Base-by-base conservation (phyloP, 2,113 vertebrate species). In the Hemichromis elongatus region DNA sequence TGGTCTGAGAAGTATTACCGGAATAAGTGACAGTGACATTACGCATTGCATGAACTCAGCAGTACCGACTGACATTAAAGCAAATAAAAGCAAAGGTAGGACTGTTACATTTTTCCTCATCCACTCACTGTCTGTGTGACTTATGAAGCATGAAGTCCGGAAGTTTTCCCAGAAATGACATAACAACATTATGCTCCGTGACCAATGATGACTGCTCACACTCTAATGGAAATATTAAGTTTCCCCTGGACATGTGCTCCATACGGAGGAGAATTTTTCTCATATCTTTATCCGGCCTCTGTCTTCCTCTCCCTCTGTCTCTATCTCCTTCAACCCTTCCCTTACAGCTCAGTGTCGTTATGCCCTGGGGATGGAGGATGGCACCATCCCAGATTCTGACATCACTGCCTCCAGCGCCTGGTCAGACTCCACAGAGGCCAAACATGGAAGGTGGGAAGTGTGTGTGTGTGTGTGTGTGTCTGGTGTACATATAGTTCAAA, bases 351-450 rank as follows among this genome's bases (percentile, higher is more conserved):
- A 96, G 85, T 99, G 98, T 81, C 97, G 98, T 89, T 98, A 98
- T n/a, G 98, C 98, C 30, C 94, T 98, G 93, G 98, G 98, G 54
- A 98, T 99, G 98, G 97, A 98, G 93, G 98, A 98, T 79, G 96
- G 97, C 24, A 96, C 96, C 89, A 99, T 98, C 88, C 96, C 96
- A 0, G 98, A 98, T 93, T 96, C 97, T 59, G 97, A 96, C 92
- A 97, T 99, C 92, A 96, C 97, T 0, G 97, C 98, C 52, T 98
- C 98, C 82, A 98, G 97, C 19, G 94, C 97, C 82, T 99, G 98
- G 98, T 98, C 97, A 0, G 98, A 99, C 86, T 98, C 98, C 50
- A 99, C 98, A 0, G 98, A 98, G 5, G 98, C 98, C 86, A 97
- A 97, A 87, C 97, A 99, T 50, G 98, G 97, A 96, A 97, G 98